phyloP scores from a whole-genome alignment of 2,113 vertebrate species.

The Pica pica region DNA sequence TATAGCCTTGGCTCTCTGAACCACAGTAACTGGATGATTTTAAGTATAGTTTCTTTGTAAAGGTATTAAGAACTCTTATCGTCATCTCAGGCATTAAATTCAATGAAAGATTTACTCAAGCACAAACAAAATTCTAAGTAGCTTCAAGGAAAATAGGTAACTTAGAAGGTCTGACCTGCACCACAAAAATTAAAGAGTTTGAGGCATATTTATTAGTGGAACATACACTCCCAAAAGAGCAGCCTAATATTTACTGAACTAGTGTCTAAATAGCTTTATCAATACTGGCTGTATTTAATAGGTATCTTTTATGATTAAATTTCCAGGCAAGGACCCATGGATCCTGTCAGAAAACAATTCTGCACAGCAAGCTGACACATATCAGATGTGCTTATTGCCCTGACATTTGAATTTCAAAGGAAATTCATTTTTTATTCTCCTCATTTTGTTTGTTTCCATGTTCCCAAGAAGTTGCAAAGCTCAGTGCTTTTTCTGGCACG shows the following conservation, averaged over 20 bases:
- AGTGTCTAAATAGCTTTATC: neutral
- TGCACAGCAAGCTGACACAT: neutral
- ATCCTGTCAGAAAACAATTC: neutral
- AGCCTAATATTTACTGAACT: neutral
- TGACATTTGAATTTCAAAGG: neutral
- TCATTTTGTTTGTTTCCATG: neutral
- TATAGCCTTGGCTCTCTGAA: neutral
- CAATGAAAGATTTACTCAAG: neutral
- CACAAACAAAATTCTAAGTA: neutral
- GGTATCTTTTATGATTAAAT: neutral
- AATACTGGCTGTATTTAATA: neutral
- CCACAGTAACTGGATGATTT: neutral
- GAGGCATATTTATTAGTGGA: neutral
- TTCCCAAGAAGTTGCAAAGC: neutral
- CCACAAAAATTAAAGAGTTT: neutral
- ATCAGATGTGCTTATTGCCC: neutral
- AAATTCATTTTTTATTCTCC: neutral
- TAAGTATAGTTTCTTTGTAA: neutral
- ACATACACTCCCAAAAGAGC: neutral
- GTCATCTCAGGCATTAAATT: neutral
- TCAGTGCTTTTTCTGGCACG: neutral
- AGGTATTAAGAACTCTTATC: neutral
- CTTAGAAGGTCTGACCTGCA: neutral
- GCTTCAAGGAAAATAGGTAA: neutral
- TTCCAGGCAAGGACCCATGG: neutral